A percentile compares a stretch with the other conserved stretches of the same genome.
These are phyloP conservation scores for Excalfactoria chinensis DNA, from an alignment of 2,113 vertebrate species.

Conservation along the genomic window DNA sequence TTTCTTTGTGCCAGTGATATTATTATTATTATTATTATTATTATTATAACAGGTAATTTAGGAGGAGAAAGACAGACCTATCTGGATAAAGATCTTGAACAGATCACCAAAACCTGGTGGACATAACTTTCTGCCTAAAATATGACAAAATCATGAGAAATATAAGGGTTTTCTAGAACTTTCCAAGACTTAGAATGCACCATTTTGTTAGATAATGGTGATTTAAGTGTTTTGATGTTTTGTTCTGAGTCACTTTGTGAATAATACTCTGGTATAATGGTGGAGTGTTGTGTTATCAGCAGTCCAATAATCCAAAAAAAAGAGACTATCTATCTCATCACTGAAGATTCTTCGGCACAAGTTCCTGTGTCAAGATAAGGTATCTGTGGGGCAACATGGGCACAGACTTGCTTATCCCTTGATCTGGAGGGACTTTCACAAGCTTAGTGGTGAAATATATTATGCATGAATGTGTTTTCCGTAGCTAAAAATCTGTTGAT, in stretches of 20 bases:
- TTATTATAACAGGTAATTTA: neutral
- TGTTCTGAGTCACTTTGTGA: neutral
- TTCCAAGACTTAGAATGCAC: neutral
- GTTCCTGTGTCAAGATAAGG: neutral
- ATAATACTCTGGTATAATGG: neutral
- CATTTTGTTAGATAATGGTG: neutral
- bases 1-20: neutral
- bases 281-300: neutral
- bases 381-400: neutral
- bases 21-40: neutral
- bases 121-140: neutral
- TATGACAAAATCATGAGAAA: neutral
- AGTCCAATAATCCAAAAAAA: neutral
- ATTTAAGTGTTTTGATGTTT: slow-evolving; percentile 10
- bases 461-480: neutral
- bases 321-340: neutral
- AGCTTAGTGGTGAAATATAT: neutral
- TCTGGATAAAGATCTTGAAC: neutral
- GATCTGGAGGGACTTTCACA: neutral
- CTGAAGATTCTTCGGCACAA: neutral
- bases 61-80: neutral
- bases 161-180: neutral
- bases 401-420: neutral
- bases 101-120: neutral
- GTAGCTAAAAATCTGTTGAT: neutral